Evolutionary conservation across 64 coral and sea anemone species (phyloP).

Genomic region (Acropora tenuis): DNA sequence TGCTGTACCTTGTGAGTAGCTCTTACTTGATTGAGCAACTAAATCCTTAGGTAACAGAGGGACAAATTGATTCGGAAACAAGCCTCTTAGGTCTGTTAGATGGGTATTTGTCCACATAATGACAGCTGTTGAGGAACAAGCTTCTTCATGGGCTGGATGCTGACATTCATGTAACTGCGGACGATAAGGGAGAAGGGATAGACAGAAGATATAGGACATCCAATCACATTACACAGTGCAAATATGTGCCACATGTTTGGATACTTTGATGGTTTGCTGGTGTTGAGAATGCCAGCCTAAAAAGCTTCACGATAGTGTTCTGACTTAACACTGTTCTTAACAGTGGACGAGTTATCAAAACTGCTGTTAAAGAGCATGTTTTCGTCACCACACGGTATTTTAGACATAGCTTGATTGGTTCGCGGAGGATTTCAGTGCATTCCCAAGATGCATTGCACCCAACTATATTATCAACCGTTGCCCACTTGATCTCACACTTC

Average conservation of each 20-base stretch:
- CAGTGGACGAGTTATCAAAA: slow-evolving; percentile 26
- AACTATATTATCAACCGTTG: too few relatives aligned
- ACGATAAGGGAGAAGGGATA: slow-evolving; percentile 32
- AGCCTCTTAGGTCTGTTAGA: slow-evolving; percentile 18
- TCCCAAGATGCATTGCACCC: too few relatives aligned
- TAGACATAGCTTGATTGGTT: neutral
- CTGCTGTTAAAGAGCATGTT: slow-evolving; percentile 47
- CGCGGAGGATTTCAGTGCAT: too few relatives aligned
- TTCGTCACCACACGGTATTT: slow-evolving; percentile 15
- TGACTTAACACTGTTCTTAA: neutral
- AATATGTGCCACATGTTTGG: slow-evolving; percentile 65
- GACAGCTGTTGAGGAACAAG: neutral
- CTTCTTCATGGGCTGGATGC: neutral
- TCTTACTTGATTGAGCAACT: too few relatives aligned
- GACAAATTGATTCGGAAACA: slow-evolving; percentile 6
- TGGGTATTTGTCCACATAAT: slow-evolving; percentile 45
- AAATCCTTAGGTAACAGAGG: slow-evolving; percentile 1
- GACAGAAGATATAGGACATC: neutral
- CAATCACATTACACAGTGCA: slow-evolving; percentile 44
- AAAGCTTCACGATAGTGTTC: slow-evolving; percentile 7
- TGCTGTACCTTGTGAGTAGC: neutral
- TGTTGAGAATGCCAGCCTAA: slow-evolving; percentile 42
- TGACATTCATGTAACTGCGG: slow-evolving; percentile 43
- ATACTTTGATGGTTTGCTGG: slow-evolving; percentile 42
- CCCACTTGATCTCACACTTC: too few relatives aligned